Base-by-base conservation (phyloP, 2,113 vertebrate species). In the Helogale parvula region DNA sequence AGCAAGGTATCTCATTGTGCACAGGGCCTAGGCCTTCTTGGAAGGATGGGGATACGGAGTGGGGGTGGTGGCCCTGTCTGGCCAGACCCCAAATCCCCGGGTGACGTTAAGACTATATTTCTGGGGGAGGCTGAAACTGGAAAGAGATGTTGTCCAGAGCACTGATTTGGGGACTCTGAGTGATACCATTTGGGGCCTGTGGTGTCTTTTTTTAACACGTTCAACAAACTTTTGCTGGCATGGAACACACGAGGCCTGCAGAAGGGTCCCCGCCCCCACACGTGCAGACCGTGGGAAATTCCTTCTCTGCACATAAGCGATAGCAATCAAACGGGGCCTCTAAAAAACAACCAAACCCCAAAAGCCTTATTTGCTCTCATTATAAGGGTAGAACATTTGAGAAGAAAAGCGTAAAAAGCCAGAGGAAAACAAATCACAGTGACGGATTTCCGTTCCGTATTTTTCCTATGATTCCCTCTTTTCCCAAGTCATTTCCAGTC, bases 401-500 rank as follows among this genome's bases (percentile, higher is more conserved):
- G 92, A 95, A 91, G 31, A 71, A 68, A 91, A 35, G 10, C 0
- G 0, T 71, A 63, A 88, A 92, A 97, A 74, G 50, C 50, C 33
- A 77, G 54, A 65, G 25, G 7, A 47, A 47, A 86, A 74, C 88
- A 93, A 52, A 25, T n/a, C 21, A 19, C 5, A 29, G 74, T 96
- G 96, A 95, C 93, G 69, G 25, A 80, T 38, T 92, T 93, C 79
- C 96, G 86, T 87, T 92, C 79, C 71, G 97, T 98, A 92, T 47
- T 98, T 98, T 98, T 97, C 97, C 97, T 97, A 92, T 63, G 10
- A 68, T 91, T 77, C 7, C 74, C 27, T 4, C 74, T 77, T 47
- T 97, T 95, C 94, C 98, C 86, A 86, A 97, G 94, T 86, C 77
- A 79, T 60, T 97, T 97, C 93, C 25, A 4, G 92, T 96, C 74